Base-by-base conservation (phyloP, 1,140 invertebrate genomes). In the Ceratosolen fusciceps region DNA sequence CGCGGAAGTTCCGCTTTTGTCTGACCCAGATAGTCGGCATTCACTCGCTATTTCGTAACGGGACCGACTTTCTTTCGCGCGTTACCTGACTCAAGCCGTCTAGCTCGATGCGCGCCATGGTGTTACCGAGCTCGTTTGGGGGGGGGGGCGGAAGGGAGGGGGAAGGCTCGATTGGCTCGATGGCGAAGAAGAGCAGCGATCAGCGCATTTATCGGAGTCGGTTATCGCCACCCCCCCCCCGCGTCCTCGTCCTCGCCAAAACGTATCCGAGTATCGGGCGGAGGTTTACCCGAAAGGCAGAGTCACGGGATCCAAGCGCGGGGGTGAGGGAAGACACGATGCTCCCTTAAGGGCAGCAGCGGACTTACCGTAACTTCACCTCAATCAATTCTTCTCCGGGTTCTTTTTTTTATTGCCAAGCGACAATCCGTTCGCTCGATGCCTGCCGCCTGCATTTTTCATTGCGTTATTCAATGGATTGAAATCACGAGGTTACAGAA, bases 1-100 rank as follows among this genome's bases (percentile, higher is more conserved):
- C 84, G 82, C 85, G 85, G 85, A 88, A 87, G 86, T 88, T 88
- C 87, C 87, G 86, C 86, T 88, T 87, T 88, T 87, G 85, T 86
- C 85, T 86, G 88, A 89, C 88, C 88, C 84, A 89, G 85, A 88
- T 89, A 83, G 83, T 77, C 86, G 81, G 85, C 88, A 88, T 88
- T 88, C 88, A 87, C 87, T 89, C 86, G 86, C 87, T 89, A 89
- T 89, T 89, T 89, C 88, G 88, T 89, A 89, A 89, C 88, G 87
- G 88, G 86, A 89, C 87, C 84, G 85, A 88, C 88, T 89, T 88
- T 88, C 87, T 88, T 88, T 88, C 85, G 80, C 79, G 29, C 54
- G 39, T 71, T 39, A 39, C 43, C 68, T 72, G 68, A 54, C 68
- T 72, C 29, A 21, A 7, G 21, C n/a, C 67, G 39, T 39, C 67